These are phyloP conservation scores for Ecdyonurus torrentis DNA, from an alignment of 2,888 invertebrate genomes.

Conservation along the genomic window DNA sequence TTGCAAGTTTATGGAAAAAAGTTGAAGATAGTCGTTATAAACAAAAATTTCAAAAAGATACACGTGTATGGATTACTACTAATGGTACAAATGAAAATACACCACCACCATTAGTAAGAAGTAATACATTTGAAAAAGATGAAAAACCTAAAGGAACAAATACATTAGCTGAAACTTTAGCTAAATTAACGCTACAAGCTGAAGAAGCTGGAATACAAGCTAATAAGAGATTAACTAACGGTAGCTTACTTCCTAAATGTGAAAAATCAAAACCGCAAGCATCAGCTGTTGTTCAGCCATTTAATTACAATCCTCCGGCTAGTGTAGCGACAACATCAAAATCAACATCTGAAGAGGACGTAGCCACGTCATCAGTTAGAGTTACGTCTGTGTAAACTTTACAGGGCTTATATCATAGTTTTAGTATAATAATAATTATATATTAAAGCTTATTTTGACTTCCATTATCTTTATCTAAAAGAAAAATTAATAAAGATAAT, in stretches of 20 bases:
- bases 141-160: too few relatives aligned
- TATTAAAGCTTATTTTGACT: too few relatives aligned
- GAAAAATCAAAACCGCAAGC: conserved; percentile 12
- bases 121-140: conserved; percentile 26
- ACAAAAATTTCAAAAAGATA: conserved; percentile 36
- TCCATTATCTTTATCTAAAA: too few relatives aligned
- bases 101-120: conserved; percentile 15
- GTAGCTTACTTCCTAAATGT: background rate
- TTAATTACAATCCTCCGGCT: conserved; percentile 28
- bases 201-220: too few relatives aligned
- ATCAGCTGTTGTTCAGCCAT: conserved; percentile 30
- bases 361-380: conserved; percentile 21
- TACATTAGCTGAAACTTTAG: conserved; percentile 13
- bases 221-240: background rate
- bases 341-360: conserved; percentile 18
- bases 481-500: too few relatives aligned
- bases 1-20: conserved; percentile 64
- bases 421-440: too few relatives aligned
- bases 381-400: conserved; percentile 22
- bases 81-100: conserved; percentile 9
- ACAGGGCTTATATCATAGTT: too few relatives aligned
- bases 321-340: conserved; percentile 13
- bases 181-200: too few relatives aligned
- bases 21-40: conserved; percentile 50
- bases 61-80: conserved; percentile 39